phyloP scores from a whole-genome alignment of 2,113 vertebrate species.

The Vidua macroura region DNA sequence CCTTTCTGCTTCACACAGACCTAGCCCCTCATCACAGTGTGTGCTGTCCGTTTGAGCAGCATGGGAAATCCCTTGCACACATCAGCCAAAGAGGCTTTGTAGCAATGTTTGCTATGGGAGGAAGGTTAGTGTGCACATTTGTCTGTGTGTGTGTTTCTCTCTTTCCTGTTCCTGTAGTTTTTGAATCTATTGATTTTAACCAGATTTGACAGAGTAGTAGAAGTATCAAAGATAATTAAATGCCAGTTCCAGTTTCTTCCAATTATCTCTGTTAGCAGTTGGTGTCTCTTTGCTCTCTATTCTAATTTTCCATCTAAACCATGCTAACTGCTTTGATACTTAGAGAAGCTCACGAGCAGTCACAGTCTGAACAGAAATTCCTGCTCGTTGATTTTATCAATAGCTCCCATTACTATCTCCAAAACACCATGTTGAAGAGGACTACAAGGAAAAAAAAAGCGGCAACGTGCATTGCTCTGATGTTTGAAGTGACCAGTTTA shows the following conservation, averaged over 20 bases:
- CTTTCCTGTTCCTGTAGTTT: not conserved
- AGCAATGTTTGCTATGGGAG: accelerated
- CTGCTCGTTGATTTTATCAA: not conserved
- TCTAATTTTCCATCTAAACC: not conserved
- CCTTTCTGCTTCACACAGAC: not conserved
- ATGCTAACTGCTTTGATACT: not conserved
- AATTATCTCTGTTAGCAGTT: not conserved
- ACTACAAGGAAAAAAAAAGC: not conserved
- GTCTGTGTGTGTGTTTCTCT: not conserved
- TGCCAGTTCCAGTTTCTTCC: slow-evolving; percentile 11
- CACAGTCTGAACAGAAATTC: not conserved
- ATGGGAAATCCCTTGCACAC: not conserved
- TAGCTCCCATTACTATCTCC: not conserved
- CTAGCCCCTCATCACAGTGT: too few species aligned
- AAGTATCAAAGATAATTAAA: slow-evolving; percentile 36
- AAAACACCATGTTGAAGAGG: not conserved
- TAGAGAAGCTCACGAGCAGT: not conserved
- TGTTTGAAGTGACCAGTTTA: not conserved
- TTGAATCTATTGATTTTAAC: not conserved
- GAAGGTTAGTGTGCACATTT: not conserved
- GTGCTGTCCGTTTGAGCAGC: not conserved
- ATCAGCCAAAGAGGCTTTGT: not conserved
- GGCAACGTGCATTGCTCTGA: not conserved
- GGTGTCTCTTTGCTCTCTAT: not conserved
- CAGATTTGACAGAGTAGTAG: not conserved